Percentiles rank a stretch among this genome's conserved stretches.
These are phyloP conservation scores for Dioctria linearis DNA, from an alignment of 2,888 invertebrate species.

Conservation along the genomic window DNA sequence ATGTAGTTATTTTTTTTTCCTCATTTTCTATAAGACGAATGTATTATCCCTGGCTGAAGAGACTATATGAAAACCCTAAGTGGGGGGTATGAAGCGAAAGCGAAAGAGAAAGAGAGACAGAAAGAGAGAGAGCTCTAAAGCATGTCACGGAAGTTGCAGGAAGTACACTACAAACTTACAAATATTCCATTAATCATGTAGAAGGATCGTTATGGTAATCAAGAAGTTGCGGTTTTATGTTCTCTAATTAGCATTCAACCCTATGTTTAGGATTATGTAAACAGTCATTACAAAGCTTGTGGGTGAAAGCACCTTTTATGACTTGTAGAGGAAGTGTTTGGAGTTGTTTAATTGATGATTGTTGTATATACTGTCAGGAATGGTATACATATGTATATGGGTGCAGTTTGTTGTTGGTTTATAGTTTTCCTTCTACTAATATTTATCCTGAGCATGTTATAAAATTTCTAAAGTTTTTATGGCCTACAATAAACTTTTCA, in stretches of 20 bases:
- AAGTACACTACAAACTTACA: slow-evolving; percentile 49
- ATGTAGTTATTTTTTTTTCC: slow-evolving; percentile 30
- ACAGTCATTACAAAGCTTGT: slow-evolving; percentile 42
- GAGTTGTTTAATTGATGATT: slow-evolving; percentile 25
- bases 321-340: slow-evolving; percentile 35
- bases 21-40: too few relatives aligned
- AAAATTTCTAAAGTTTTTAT: neutral
- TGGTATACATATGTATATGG: neutral
- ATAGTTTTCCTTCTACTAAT: too few relatives aligned
- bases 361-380: neutral
- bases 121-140: neutral
- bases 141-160: slow-evolving; percentile 57
- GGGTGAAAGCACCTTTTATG: slow-evolving; percentile 25
- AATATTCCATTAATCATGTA: slow-evolving; percentile 58
- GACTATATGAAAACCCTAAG: too few relatives aligned
- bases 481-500: neutral
- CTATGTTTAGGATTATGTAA: slow-evolving; percentile 52
- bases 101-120: too few relatives aligned
- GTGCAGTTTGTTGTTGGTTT: neutral
- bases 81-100: too few relatives aligned
- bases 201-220: slow-evolving; percentile 55
- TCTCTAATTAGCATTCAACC: slow-evolving; percentile 56
- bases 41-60: neutral
- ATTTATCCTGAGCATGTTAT: neutral
- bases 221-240: slow-evolving; percentile 58